Evolutionary conservation across 2,888 invertebrate genomes (phyloP).

Genomic region (Caenorhabditis plicata): DNA sequence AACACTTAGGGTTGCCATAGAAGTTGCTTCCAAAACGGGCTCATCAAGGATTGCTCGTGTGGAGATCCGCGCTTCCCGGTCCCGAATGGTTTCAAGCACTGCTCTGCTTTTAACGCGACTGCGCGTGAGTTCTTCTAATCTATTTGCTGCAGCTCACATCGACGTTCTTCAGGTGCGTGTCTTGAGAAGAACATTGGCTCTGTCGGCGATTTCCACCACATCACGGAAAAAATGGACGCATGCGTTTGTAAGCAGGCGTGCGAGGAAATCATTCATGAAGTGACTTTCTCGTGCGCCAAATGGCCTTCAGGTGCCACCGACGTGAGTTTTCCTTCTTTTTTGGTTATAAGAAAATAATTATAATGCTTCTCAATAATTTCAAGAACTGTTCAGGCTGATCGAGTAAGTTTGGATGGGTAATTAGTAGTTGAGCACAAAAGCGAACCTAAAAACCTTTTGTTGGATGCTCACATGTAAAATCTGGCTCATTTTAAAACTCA

Average conservation of each 20-base stretch:
- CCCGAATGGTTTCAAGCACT: slow-evolving; percentile 34
- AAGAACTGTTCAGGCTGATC: slow-evolving; percentile 19
- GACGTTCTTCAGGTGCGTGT: slow-evolving; percentile 33
- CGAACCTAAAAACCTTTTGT: neutral
- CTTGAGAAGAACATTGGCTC: slow-evolving; percentile 46
- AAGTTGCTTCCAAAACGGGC: slow-evolving; percentile 49
- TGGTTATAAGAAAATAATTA: slow-evolving; percentile 8
- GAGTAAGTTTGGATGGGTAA: slow-evolving; percentile 25
- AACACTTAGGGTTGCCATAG: slow-evolving; percentile 54
- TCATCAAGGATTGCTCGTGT: slow-evolving; percentile 46
- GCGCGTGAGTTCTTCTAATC: slow-evolving; percentile 50
- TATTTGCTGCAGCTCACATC: too few species aligned
- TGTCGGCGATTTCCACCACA: slow-evolving; percentile 51
- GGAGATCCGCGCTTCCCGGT: slow-evolving; percentile 53
- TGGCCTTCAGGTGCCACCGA: slow-evolving; percentile 57
- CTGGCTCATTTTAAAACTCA: too few species aligned
- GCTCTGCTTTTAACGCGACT: slow-evolving; percentile 50
- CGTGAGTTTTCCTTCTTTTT: slow-evolving; percentile 23
- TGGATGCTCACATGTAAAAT: neutral
- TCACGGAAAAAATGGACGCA: slow-evolving; percentile 44
- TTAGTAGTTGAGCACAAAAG: neutral
- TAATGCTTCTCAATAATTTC: neutral
- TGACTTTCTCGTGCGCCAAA: slow-evolving; percentile 50
- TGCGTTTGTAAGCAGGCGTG: slow-evolving; percentile 50
- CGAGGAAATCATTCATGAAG: slow-evolving; percentile 41